Percentiles rank a stretch among this genome's conserved stretches.
These are phyloP conservation scores for Wasmannia auropunctata DNA, from an alignment of 1,140 invertebrate species.

Conservation along the genomic window DNA sequence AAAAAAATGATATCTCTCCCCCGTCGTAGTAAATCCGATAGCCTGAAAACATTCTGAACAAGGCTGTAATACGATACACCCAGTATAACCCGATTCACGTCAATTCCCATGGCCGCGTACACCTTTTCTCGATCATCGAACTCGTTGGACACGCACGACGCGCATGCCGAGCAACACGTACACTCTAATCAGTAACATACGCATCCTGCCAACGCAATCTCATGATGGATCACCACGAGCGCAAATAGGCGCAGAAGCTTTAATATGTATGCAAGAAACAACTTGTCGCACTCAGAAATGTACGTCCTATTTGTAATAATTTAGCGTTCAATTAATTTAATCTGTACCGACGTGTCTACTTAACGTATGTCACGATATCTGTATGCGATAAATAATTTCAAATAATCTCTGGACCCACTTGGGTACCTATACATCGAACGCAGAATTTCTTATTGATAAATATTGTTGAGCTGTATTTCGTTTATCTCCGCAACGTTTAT, in stretches of 20 bases:
- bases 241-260: neutral
- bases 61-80: constrained; percentile 65
- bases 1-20: neutral
- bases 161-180: constrained; percentile 34
- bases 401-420: neutral
- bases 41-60: constrained; percentile 32
- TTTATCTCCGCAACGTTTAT: neutral
- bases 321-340: constrained; percentile 25
- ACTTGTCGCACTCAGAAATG: constrained; percentile 3
- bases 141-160: constrained; percentile 63
- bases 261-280: constrained; percentile 28
- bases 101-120: constrained; percentile 50
- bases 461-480: neutral
- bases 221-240: constrained; percentile 24
- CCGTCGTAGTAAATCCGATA: constrained; percentile 15
- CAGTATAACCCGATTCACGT: constrained; percentile 36
- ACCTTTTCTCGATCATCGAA: constrained; percentile 68
- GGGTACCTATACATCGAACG: neutral
- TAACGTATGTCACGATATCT: neutral
- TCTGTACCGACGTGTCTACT: neutral
- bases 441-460: neutral
- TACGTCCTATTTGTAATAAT: constrained; percentile 27
- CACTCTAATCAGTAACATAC: constrained; percentile 49
- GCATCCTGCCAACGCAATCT: constrained; percentile 37
- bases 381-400: neutral